Conservation (phyloP, 2,888 invertebrate species). For the Plemyria rubiginata region DNA sequence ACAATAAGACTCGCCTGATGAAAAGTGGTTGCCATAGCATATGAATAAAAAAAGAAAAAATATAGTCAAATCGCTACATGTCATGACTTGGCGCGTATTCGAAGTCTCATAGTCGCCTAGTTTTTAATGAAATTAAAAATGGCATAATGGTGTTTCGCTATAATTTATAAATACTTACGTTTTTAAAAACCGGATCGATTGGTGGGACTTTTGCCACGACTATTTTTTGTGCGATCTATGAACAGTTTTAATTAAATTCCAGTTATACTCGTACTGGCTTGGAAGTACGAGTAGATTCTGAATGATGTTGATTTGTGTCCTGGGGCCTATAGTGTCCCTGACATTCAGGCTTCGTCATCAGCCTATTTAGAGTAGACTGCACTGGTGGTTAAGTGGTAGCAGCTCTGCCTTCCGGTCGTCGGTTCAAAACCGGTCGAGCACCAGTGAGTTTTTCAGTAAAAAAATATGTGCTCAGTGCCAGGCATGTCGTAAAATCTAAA, state of each 20-base stretch:
- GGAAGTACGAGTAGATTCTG: neutral
- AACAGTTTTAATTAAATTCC: conserved; percentile 30
- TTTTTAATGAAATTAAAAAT: conserved; percentile 39
- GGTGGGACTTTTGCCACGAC: conserved; percentile 7
- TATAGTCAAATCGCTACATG: conserved; percentile 7
- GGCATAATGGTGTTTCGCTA: conserved; percentile 34
- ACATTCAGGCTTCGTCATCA: too few species aligned
- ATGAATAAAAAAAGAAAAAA: neutral
- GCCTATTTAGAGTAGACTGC: too few species aligned
- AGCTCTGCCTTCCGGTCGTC: too few species aligned
- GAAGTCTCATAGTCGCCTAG: conserved; percentile 28
- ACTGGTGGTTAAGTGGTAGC: too few species aligned
- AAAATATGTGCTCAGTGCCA: too few species aligned
- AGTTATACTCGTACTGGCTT: conserved; percentile 20
- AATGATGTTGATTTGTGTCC: neutral
- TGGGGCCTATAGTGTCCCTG: too few species aligned
- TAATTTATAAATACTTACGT: conserved; percentile 33
- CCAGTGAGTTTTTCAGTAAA: too few species aligned
- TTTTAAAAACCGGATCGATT: conserved; percentile 28
- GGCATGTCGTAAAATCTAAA: too few species aligned
- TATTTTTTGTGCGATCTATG: conserved; percentile 18
- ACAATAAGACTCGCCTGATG: too few species aligned
- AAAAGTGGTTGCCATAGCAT: too few species aligned
- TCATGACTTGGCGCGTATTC: neutral
- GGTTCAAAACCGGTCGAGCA: too few species aligned